Conservation (phyloP, 1,140 invertebrate genomes). For the Heliconius melpomene region DNA sequence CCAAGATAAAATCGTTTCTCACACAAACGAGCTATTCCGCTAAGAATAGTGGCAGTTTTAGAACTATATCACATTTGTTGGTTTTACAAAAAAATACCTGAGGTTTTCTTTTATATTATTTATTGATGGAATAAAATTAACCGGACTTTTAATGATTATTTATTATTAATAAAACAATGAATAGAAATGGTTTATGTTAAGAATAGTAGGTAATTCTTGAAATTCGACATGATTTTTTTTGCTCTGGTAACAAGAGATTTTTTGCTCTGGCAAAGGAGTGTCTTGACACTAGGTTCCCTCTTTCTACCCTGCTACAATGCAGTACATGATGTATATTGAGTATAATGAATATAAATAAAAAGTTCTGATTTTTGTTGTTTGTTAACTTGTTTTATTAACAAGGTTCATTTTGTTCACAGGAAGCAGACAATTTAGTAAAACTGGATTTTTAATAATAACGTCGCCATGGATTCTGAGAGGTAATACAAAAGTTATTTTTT, state of each 20-base stretch:
- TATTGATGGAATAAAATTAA: no score
- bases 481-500: slow-evolving; percentile 3
- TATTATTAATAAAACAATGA: no score
- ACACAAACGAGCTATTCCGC: slow-evolving; percentile 23
- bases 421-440: slow-evolving; percentile 22
- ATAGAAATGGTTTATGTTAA: no score
- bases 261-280: no score
- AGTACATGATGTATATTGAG: no score
- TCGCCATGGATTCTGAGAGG: slow-evolving; percentile 42
- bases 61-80: not conserved
- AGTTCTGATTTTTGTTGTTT: no score
- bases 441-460: slow-evolving; percentile 30
- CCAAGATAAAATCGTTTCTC: slow-evolving; percentile 27
- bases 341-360: no score
- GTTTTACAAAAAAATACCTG: not conserved
- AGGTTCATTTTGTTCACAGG: slow-evolving; percentile 31
- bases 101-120: not conserved
- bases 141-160: accelerated
- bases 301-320: no score
- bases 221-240: no score
- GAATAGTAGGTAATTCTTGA: no score
- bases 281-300: no score
- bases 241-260: no score
- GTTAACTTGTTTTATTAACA: not conserved
- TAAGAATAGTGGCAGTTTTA: slow-evolving; percentile 22